Evolutionary conservation across 2,888 invertebrate species (phyloP).

Genomic region (Holacanthella duospinosa): DNA sequence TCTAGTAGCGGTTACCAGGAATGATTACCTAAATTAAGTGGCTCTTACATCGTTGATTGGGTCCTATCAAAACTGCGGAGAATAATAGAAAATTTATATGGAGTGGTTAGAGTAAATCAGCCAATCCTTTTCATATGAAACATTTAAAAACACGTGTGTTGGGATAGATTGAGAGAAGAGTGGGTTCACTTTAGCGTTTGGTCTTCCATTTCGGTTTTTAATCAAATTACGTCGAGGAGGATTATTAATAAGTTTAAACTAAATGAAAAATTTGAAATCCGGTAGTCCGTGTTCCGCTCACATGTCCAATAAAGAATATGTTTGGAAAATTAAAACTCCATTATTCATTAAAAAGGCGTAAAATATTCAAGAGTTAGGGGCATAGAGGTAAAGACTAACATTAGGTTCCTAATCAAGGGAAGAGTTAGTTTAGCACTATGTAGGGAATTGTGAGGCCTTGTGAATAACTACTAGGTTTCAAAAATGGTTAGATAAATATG

Average conservation of each 20-base stretch:
- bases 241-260: no score
- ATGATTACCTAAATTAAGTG: slow-evolving; percentile 3
- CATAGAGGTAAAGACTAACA: neutral
- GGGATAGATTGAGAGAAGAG: no score
- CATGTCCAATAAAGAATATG: no score
- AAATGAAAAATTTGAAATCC: no score
- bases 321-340: neutral
- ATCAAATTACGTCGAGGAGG: no score
- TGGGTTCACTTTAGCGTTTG: no score
- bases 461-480: neutral
- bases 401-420: neutral
- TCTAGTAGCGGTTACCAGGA: neutral
- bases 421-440: neutral
- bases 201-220: no score
- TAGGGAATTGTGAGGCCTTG: no score
- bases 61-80: neutral
- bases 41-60: neutral
- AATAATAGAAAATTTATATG: neutral
- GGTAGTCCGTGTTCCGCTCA: no score
- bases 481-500: slow-evolving; percentile 4
- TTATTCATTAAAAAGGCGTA: neutral
- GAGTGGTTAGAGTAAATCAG: no score
- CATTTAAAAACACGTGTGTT: no score
- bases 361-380: neutral
- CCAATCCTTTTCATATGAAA: no score